These are phyloP conservation scores for Lumbricus terrestris DNA, from an alignment of 2,888 invertebrate genomes.

Conservation along the genomic window DNA sequence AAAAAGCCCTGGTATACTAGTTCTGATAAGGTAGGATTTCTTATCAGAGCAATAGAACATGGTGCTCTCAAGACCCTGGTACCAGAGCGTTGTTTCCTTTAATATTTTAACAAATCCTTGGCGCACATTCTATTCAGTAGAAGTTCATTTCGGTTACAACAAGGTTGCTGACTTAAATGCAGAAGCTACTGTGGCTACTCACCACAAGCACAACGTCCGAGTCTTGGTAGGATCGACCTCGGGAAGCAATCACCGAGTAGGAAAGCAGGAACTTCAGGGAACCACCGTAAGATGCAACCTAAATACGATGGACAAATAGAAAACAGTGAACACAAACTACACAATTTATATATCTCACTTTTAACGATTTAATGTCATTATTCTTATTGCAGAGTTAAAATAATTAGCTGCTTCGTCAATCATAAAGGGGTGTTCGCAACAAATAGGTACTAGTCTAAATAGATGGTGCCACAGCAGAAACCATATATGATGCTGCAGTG, in stretches of 20 bases:
- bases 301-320: constrained; percentile 40
- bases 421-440: not conserved
- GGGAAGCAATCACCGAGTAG: constrained; percentile 65
- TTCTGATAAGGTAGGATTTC: no score
- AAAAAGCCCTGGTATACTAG: no score
- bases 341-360: not conserved
- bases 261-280: constrained; percentile 73
- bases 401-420: not conserved
- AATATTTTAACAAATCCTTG: not conserved
- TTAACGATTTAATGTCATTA: not conserved
- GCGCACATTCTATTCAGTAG: no score
- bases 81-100: not conserved
- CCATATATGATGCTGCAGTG: no score
- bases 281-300: constrained; percentile 85
- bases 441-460: no score
- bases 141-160: not conserved
- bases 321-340: not conserved
- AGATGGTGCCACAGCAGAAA: no score
- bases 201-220: constrained; percentile 76
- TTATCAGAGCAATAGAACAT: no score
- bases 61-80: no score
- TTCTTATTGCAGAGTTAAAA: not conserved
- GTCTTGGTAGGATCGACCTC: constrained; percentile 66
- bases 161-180: not conserved
- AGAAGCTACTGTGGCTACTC: constrained; percentile 40